These are phyloP conservation scores for Chymomyza caudatula DNA, from an alignment of 2,888 invertebrate genomes.

Conservation along the genomic window DNA sequence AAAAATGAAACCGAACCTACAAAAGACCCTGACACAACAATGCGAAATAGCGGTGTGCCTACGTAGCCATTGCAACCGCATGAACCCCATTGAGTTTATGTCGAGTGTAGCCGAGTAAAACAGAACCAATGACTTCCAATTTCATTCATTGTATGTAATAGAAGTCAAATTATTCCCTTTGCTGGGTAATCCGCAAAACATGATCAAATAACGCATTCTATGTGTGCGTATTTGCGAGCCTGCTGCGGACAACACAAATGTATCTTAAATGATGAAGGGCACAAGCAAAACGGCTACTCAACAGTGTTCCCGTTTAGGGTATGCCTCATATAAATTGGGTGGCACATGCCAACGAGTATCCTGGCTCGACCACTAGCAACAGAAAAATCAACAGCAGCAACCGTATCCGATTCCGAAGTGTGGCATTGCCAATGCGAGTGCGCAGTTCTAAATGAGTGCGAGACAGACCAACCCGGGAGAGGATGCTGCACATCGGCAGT, in stretches of 20 bases:
- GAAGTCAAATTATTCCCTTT: conserved; percentile 57
- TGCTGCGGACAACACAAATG: conserved; percentile 27
- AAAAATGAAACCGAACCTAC: too few relatives aligned
- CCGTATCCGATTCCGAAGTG: conserved; percentile 2
- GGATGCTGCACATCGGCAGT: conserved; percentile 30
- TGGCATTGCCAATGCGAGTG: conserved; percentile 39
- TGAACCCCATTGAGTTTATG: conserved; percentile 20
- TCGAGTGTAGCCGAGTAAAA: conserved; percentile 20
- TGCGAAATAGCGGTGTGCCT: too few relatives aligned
- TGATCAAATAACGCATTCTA: conserved; percentile 45
- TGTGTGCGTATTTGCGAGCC: background rate
- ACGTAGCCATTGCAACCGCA: too few relatives aligned
- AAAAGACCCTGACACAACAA: too few relatives aligned
- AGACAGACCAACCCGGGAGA: conserved; percentile 15
- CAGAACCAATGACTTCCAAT: conserved; percentile 41
- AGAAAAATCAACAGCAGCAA: conserved; percentile 3
- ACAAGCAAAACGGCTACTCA: conserved; percentile 37
- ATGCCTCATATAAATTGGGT: conserved; percentile 4
- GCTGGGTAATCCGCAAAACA: conserved; percentile 54
- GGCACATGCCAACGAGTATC: conserved; percentile 6
- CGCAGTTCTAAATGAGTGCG: conserved; percentile 40
- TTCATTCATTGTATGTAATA: conserved; percentile 53
- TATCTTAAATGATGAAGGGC: conserved; percentile 45
- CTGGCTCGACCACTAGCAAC: conserved; percentile 5
- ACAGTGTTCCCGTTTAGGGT: background rate